These are phyloP conservation scores for Trochalopteron elliotii DNA, from an alignment of 2,113 vertebrate genomes.

Conservation along the genomic window DNA sequence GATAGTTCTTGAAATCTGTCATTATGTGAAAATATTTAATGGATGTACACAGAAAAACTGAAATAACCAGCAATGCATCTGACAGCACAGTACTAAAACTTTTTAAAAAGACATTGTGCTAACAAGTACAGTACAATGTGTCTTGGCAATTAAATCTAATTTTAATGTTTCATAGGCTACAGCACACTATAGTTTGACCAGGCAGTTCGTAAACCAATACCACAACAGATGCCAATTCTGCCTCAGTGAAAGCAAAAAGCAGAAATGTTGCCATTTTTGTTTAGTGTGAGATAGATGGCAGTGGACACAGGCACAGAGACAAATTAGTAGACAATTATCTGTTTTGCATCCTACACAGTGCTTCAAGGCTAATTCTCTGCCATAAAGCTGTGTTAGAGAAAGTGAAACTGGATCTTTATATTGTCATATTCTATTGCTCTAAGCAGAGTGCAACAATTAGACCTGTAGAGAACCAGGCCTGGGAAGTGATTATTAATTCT, in stretches of 20 bases:
- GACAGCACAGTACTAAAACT: not conserved
- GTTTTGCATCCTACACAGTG: not conserved
- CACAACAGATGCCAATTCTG: not conserved
- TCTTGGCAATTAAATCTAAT: not conserved
- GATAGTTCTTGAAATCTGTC: not conserved
- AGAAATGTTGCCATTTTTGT: not conserved
- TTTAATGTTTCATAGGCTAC: not conserved
- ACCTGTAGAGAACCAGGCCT: not conserved
- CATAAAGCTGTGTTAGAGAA: not conserved
- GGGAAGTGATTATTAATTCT: not conserved
- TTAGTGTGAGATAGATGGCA: not conserved
- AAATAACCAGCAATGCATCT: not conserved
- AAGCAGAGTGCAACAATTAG: not conserved
- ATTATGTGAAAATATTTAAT: not conserved
- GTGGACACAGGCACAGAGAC: not conserved
- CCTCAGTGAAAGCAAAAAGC: not conserved
- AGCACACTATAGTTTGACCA: not conserved
- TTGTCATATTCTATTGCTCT: not conserved
- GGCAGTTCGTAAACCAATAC: not conserved
- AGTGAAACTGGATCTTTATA: not conserved
- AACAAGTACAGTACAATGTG: not conserved
- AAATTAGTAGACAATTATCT: not conserved
- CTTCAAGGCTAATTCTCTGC: not conserved
- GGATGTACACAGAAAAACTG: not conserved
- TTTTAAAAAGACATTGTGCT: not conserved